phyloP scores from a whole-genome alignment of 2,888 invertebrate species.

The Phrixothrix hirtus region DNA sequence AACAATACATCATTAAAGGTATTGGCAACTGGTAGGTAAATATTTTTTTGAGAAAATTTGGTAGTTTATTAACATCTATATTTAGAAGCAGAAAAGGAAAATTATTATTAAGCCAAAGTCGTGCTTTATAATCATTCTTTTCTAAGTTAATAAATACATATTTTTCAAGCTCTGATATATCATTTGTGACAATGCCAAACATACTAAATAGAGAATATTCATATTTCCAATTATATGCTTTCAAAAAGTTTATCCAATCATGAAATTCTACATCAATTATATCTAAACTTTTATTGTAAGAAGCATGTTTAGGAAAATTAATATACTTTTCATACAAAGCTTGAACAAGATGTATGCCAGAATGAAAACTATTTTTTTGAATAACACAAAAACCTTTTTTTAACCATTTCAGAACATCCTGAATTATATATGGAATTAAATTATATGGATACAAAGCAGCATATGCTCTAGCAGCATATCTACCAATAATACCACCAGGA shows the following conservation, averaged over 20 bases:
- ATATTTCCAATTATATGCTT: constrained; percentile 19
- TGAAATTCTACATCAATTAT: constrained; percentile 20
- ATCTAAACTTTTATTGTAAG: constrained; percentile 7
- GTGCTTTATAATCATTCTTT: constrained; percentile 22
- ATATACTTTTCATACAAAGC: constrained; percentile 37
- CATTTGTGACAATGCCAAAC: constrained; percentile 35
- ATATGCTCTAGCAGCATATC: constrained; percentile 21
- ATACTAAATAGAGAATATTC: constrained; percentile 34
- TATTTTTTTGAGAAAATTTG: constrained; percentile 27
- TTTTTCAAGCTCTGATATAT: constrained; percentile 19
- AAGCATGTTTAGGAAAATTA: constrained; percentile 15
- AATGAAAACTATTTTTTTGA: constrained; percentile 36
- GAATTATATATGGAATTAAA: constrained; percentile 14
- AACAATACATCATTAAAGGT: constrained; percentile 29
- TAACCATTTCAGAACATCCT: constrained; percentile 13
- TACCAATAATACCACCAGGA: constrained; percentile 7
- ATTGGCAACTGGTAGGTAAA: constrained; percentile 19
- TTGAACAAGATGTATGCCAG: constrained; percentile 35
- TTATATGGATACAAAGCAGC: constrained; percentile 12
- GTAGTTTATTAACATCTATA: constrained; percentile 17
- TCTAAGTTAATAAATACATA: constrained; percentile 9
- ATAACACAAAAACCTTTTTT: constrained; percentile 31
- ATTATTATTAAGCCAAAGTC: constrained; percentile 41
- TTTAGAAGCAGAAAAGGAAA: constrained; percentile 34
- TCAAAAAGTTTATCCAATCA: constrained; percentile 20